A percentile compares a stretch with the other conserved stretches of the same genome.
Conservation (phyloP, 2,797 vertebrate genomes). For the Kryptolebias ocellatus region DNA sequence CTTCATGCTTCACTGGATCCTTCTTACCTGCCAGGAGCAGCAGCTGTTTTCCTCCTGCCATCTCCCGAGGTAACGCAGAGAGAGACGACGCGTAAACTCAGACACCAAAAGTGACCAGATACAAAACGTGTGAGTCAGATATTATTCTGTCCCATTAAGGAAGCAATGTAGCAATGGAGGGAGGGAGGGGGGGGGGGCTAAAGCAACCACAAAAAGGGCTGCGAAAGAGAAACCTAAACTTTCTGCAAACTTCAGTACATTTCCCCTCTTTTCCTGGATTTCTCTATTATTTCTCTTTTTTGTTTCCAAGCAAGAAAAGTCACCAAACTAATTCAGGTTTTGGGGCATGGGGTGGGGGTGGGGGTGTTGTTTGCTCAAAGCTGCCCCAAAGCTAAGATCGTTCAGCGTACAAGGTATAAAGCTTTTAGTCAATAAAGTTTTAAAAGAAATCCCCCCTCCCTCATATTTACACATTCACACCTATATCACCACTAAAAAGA, state of each 20-base stretch:
- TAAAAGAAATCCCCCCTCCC: too few relatives aligned
- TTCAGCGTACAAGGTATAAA: too few relatives aligned
- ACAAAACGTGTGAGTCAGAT: neutral
- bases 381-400: too few relatives aligned
- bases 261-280: neutral
- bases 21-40: constrained; percentile 58
- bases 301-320: neutral
- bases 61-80: neutral
- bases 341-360: too few relatives aligned
- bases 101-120: neutral
- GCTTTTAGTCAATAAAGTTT: too few relatives aligned
- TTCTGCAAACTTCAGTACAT: too few relatives aligned
- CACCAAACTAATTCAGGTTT: neutral
- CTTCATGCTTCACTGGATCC: neutral
- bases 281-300: neutral
- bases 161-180: constrained; percentile 15
- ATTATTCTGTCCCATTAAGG: neutral
- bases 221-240: neutral
- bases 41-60: constrained; percentile 28
- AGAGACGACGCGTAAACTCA: neutral
- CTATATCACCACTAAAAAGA: too few relatives aligned
- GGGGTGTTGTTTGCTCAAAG: too few relatives aligned
- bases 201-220: too few relatives aligned
- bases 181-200: neutral
- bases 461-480: too few relatives aligned